A percentile compares a stretch with the other conserved stretches of the same genome.
These are phyloP conservation scores for Chrosomus eos DNA, from an alignment of 2,797 vertebrate genomes.

Conservation along the genomic window DNA sequence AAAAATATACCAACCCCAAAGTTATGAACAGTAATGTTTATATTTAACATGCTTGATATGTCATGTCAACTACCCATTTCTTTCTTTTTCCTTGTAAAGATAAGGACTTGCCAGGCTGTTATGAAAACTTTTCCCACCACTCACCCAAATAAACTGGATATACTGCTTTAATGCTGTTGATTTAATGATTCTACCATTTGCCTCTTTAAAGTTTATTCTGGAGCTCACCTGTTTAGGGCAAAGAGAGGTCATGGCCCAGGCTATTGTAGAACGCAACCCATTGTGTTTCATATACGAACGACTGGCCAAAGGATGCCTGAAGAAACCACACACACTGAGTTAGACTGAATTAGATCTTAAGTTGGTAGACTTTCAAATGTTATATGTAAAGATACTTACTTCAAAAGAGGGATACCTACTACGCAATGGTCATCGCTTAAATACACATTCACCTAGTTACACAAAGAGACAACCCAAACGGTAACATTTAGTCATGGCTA, in stretches of 20 bases:
- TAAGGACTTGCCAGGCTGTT: neutral
- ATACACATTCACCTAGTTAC: conserved; percentile 84
- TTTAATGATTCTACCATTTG: conserved; percentile 14
- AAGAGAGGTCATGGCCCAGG: conserved; percentile 89
- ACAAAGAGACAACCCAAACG: conserved; percentile 43
- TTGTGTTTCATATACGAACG: conserved; percentile 85
- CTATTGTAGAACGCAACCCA: conserved; percentile 88
- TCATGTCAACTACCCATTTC: neutral
- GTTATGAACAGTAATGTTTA: neutral
- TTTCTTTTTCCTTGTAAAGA: neutral
- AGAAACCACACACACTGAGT: conserved; percentile 40
- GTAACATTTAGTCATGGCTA: neutral
- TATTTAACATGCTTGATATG: neutral
- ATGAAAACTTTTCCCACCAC: neutral
- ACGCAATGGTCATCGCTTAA: conserved; percentile 86
- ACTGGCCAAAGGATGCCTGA: conserved; percentile 86
- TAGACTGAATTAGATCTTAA: conserved; percentile 19
- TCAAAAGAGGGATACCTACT: conserved; percentile 88
- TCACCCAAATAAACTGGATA: neutral
- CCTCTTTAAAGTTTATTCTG: neutral
- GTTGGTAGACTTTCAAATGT: neutral
- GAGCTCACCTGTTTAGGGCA: conserved; percentile 84
- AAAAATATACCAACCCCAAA: neutral
- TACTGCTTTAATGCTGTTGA: neutral
- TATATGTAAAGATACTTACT: conserved; percentile 70